Evolutionary conservation across 1,140 invertebrate species (phyloP).

Genomic region (Drosophila insularis): DNA sequence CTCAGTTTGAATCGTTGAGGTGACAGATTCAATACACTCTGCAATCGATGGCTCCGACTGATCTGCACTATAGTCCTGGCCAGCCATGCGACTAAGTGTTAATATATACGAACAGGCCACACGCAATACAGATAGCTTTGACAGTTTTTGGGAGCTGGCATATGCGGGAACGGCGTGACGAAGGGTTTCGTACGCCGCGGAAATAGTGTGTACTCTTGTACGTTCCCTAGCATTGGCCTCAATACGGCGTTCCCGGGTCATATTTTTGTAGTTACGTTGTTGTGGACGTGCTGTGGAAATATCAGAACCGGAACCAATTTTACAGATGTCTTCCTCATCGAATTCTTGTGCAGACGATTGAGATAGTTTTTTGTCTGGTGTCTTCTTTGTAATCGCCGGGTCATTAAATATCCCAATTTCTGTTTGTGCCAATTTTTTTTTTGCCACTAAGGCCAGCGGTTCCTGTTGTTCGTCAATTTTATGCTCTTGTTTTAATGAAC

Average conservation of each 20-base stretch:
- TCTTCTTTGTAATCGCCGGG: slow-evolving; percentile 20
- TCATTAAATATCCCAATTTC: slow-evolving; percentile 4
- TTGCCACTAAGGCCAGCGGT: slow-evolving; percentile 68
- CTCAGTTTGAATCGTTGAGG: slow-evolving; percentile 95
- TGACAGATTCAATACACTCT: slow-evolving; percentile 92
- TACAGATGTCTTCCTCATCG: slow-evolving; percentile 42
- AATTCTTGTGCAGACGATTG: slow-evolving; percentile 21
- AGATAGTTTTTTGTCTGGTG: slow-evolving; percentile 20
- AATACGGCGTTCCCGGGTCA: slow-evolving; percentile 94
- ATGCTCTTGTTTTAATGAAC: slow-evolving; percentile 30
- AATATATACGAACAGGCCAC: slow-evolving; percentile 96
- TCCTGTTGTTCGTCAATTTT: slow-evolving; percentile 70
- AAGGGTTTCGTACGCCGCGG: slow-evolving; percentile 95
- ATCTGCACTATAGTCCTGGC: slow-evolving; percentile 85
- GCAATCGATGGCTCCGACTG: slow-evolving; percentile 84
- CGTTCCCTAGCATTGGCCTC: slow-evolving; percentile 96
- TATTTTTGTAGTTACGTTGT: slow-evolving; percentile 96
- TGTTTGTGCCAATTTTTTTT: slow-evolving; percentile 14
- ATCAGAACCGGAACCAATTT: slow-evolving; percentile 11
- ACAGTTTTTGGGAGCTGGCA: slow-evolving; percentile 95
- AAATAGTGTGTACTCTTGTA: slow-evolving; percentile 96
- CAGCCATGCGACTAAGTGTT: slow-evolving; percentile 88
- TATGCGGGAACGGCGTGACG: slow-evolving; percentile 93
- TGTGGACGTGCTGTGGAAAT: slow-evolving; percentile 83
- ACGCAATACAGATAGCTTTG: slow-evolving; percentile 94